Conservation (phyloP, 2,113 vertebrate species). For the Aphelocoma coerulescens region DNA sequence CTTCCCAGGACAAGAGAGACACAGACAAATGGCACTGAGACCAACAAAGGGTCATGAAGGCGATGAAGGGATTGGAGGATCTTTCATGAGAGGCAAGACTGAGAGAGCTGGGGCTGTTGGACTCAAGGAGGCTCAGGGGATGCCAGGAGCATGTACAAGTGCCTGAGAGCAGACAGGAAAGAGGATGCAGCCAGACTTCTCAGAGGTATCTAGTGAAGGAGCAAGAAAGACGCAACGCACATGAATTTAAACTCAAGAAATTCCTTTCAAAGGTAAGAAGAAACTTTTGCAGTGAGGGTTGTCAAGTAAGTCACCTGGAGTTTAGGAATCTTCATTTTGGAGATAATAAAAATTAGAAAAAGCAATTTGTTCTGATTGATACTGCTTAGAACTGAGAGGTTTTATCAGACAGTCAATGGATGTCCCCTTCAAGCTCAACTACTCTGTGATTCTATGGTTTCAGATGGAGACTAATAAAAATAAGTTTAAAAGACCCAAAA, state of each 20-base stretch:
- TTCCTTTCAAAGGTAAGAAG: not conserved
- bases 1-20: not conserved
- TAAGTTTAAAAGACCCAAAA: not conserved
- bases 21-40: not conserved
- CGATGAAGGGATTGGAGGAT: not conserved
- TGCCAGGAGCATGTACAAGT: not conserved
- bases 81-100: not conserved
- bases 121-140: not conserved
- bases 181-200: not conserved
- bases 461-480: not conserved
- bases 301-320: not conserved
- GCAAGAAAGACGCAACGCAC: not conserved
- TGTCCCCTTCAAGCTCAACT: not conserved
- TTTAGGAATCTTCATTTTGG: not conserved
- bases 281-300: not conserved
- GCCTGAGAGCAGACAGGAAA: not conserved
- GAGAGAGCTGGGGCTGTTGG: not conserved
- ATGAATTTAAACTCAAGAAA: not conserved
- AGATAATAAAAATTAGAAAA: not conserved
- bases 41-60: not conserved
- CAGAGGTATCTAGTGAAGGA: not conserved
- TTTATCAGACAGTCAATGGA: not conserved
- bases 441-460: not conserved
- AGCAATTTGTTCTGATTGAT: not conserved
- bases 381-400: not conserved